These are phyloP conservation scores for Chaenogobius annularis DNA, from an alignment of 2,113 vertebrate species.

Conservation along the genomic window DNA sequence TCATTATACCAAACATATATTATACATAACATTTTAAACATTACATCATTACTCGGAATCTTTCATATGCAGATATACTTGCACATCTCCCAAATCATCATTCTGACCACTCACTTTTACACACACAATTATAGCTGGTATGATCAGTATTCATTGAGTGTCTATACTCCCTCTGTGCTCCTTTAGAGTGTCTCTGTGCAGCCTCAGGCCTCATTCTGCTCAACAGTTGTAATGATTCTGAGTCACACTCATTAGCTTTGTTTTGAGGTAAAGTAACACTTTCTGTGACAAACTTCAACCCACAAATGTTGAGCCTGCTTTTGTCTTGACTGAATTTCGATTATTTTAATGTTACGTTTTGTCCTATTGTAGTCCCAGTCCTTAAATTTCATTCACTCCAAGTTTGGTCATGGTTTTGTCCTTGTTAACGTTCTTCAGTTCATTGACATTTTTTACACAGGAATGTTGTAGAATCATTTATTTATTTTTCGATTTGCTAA, in stretches of 20 bases:
- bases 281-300: constrained; percentile 28
- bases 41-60: too few species aligned
- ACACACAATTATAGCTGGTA: background rate
- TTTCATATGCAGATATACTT: background rate
- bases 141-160: background rate
- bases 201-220: constrained; percentile 9
- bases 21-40: too few species aligned
- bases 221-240: constrained; percentile 34
- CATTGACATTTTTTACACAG: background rate
- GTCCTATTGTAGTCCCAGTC: background rate
- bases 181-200: constrained; percentile 9
- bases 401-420: background rate
- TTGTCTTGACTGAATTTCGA: background rate
- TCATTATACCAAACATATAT: too few species aligned
- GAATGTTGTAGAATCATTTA: background rate
- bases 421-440: background rate
- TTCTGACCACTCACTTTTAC: background rate
- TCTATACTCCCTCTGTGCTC: background rate
- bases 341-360: background rate
- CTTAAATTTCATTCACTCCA: too few species aligned
- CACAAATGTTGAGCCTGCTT: background rate
- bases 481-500: background rate
- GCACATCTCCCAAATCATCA: background rate
- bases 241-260: constrained; percentile 23
- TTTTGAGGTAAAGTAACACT: constrained; percentile 42